A percentile compares a stretch with the other conserved stretches of the same genome.
phyloP scores from a whole-genome alignment of 2,113 vertebrate species.

The Ophthalmotilapia sp. region DNA sequence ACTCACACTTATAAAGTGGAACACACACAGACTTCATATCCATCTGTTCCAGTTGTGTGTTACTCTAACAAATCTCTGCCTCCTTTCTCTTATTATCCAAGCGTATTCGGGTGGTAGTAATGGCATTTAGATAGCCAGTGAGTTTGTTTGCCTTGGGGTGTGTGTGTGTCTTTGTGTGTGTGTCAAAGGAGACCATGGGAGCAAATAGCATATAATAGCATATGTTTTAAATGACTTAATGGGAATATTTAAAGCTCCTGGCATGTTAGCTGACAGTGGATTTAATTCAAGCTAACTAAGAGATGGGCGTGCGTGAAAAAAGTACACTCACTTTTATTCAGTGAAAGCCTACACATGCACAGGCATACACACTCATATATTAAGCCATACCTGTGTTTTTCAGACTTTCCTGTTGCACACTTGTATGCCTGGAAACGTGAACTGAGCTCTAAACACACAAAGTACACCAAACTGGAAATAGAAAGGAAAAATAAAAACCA shows the following conservation, averaged over 20 bases:
- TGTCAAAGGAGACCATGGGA: neutral
- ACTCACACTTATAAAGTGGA: neutral
- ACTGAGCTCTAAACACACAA: neutral
- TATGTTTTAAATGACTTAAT: constrained; percentile 61
- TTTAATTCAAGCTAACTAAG: constrained; percentile 63
- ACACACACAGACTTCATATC: neutral
- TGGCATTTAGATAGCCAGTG: constrained; percentile 48
- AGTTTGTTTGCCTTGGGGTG: constrained; percentile 15
- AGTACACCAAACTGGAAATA: neutral
- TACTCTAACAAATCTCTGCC: constrained; percentile 6
- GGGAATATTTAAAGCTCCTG: constrained; percentile 31
- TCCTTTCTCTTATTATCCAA: constrained; percentile 37
- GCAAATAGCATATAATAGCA: constrained; percentile 33
- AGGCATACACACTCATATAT: neutral
- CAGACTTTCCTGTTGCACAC: neutral
- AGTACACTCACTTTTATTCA: neutral
- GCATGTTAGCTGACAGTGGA: constrained; percentile 54
- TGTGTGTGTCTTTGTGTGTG: neutral
- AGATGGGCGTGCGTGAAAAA: neutral
- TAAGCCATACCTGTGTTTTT: neutral
- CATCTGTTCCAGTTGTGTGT: neutral
- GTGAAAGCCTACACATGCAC: neutral
- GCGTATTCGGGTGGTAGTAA: constrained; percentile 58
- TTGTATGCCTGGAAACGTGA: neutral
- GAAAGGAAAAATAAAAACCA: neutral